Evolutionary conservation across 2,888 invertebrate genomes (phyloP).

Genomic region (Sarcophaga subvicina): DNA sequence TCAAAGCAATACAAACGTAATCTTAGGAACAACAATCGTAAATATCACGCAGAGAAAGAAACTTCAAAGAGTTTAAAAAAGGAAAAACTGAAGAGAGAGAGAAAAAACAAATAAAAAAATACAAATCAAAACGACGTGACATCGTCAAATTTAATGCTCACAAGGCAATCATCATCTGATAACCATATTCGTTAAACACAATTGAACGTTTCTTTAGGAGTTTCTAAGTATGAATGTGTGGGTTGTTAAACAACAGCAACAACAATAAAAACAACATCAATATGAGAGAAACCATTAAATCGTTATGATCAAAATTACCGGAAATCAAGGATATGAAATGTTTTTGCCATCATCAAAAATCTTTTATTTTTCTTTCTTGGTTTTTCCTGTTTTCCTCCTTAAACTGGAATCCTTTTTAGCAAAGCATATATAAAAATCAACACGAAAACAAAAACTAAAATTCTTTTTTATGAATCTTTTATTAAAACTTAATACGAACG

Average conservation of each 20-base stretch:
- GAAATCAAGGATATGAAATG: constrained; percentile 63
- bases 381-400: constrained; percentile 15
- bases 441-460: constrained; percentile 21
- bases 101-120: neutral
- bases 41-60: constrained; percentile 45
- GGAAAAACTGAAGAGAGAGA: neutral
- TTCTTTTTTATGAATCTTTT: constrained; percentile 23
- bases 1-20: constrained; percentile 4
- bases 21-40: constrained; percentile 34
- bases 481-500: constrained; percentile 15
- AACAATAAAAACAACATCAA: neutral
- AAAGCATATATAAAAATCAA: constrained; percentile 19
- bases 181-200: constrained; percentile 51
- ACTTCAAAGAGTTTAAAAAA: neutral
- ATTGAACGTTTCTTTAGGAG: neutral
- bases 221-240: constrained; percentile 1
- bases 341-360: constrained; percentile 8
- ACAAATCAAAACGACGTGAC: constrained; percentile 56
- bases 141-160: constrained; percentile 50
- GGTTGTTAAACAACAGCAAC: constrained; percentile 30
- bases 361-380: neutral
- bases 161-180: constrained; percentile 57
- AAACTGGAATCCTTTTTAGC: constrained; percentile 35
- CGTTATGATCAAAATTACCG: constrained; percentile 61
- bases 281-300: constrained; percentile 58